phyloP scores from a whole-genome alignment of 2,797 vertebrate species.

The Aotus griseimembra region DNA sequence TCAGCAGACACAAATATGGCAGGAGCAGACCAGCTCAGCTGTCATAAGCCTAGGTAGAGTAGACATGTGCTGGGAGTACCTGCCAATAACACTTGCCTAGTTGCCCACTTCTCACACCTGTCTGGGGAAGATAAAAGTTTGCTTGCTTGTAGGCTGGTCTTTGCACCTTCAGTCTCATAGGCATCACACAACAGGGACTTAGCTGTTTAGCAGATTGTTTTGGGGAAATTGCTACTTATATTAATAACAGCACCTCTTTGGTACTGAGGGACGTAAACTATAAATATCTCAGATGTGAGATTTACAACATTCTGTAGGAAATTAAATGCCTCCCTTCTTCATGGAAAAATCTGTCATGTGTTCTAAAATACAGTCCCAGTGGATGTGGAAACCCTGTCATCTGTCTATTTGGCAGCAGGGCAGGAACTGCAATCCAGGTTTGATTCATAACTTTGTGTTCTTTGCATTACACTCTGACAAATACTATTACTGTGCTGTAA shows the following conservation, averaged over 20 bases:
- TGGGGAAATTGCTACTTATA: neutral
- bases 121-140: neutral
- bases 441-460: neutral
- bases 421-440: neutral
- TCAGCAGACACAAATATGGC: neutral
- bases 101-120: neutral
- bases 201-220: neutral
- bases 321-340: neutral
- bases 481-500: neutral
- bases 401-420: neutral
- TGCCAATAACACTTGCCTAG: neutral
- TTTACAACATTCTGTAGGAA: neutral
- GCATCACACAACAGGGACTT: neutral
- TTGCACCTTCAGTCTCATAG: neutral
- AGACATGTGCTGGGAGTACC: neutral
- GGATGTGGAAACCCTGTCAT: neutral
- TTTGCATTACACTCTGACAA: neutral
- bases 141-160: neutral
- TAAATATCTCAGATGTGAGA: slow-evolving; percentile 15
- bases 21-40: neutral
- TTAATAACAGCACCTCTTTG: slow-evolving; percentile 28
- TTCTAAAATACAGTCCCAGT: neutral
- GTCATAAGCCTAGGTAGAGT: neutral
- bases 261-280: neutral
- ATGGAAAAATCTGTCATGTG: neutral